Base-by-base conservation (phyloP, 2,888 invertebrate species). In the Diarsia rubi region DNA sequence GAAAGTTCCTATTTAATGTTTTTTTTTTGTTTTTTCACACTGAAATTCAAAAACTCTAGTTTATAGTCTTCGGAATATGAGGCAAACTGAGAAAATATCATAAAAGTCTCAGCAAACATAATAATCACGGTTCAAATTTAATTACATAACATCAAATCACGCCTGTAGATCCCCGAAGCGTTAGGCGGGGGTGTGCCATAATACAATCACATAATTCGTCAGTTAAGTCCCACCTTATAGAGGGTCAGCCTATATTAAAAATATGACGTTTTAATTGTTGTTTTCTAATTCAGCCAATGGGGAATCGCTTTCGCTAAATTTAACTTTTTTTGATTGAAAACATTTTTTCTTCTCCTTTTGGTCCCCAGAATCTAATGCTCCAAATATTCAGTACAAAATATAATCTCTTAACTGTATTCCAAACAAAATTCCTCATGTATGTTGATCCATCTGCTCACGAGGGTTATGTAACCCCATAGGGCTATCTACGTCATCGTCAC, bases 1-100 rank as follows among this genome's bases (percentile, higher is more conserved):
- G 82, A 70, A 76, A 82, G 64, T 70, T 67, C 45, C n/a, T 37
- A 12, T 74, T 60, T 31, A 19, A 8, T 65, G 45, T 65, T 64
- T 27, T 47, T 37, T 59, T n/a, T n/a, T n/a, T n/a, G n/a, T n/a
- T n/a, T n/a, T n/a, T n/a, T n/a, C n/a, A n/a, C n/a, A n/a, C n/a
- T n/a, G n/a, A n/a, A n/a, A n/a, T n/a, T n/a, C 1, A 8, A 21
- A 42, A 42, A 6, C n/a, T 8, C 14, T 9, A 24, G 44, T 45
- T 24, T 27, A 59, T 31, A 31, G 27, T 59, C 8, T 57, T 42
- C 8, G 44, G 2, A 63, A 4, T 24, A 19, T 44, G 44, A 19
- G 11, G 63, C 44, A 64, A 44, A 5, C 64, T 45, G 6, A 19
- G 6, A 21, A 54, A 31, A 75, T 44, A 49, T 42, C n/a, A 31